Conservation (phyloP, 2,797 vertebrate species). For the Anguilla marmorata region DNA sequence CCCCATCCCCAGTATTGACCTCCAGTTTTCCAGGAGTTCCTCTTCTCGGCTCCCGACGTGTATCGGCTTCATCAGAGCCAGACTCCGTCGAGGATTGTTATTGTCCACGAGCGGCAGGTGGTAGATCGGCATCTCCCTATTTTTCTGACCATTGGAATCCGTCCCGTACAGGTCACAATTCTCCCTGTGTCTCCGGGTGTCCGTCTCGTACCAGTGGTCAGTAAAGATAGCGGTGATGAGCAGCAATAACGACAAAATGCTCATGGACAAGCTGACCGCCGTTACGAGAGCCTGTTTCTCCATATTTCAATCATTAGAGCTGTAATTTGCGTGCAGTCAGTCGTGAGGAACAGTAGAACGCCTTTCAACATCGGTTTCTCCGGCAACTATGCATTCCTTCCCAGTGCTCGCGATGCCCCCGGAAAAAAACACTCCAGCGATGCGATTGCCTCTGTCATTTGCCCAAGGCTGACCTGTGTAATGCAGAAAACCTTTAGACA, state of each 20-base stretch:
- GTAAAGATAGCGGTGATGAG: slow-evolving; percentile 80
- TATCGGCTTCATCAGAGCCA: slow-evolving; percentile 72
- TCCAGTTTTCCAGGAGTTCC: slow-evolving; percentile 81
- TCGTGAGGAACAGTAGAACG: slow-evolving; percentile 27
- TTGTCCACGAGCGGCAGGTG: slow-evolving; percentile 83
- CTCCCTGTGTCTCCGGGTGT: slow-evolving; percentile 80
- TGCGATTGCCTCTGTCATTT: slow-evolving; percentile 59
- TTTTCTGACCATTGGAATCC: slow-evolving; percentile 74
- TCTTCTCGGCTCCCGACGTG: slow-evolving; percentile 75
- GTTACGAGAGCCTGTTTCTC: slow-evolving; percentile 74
- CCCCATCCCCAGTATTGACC: slow-evolving; percentile 81
- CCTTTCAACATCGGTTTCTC: slow-evolving; percentile 34
- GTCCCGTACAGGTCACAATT: slow-evolving; percentile 77
- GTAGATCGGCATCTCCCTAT: slow-evolving; percentile 75
- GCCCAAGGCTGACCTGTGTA: slow-evolving; percentile 28
- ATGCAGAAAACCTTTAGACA: slow-evolving; percentile 29
- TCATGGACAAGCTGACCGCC: slow-evolving; percentile 75
- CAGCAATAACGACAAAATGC: slow-evolving; percentile 76
- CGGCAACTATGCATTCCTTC: slow-evolving; percentile 56
- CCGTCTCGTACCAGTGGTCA: slow-evolving; percentile 85
- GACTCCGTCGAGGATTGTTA: slow-evolving; percentile 63
- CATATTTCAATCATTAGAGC: slow-evolving; percentile 64
- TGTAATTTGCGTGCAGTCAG: slow-evolving; percentile 15
- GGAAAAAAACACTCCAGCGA: slow-evolving; percentile 41
- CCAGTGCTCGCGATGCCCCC: slow-evolving; percentile 44